phyloP scores from a whole-genome alignment of 1,140 invertebrate genomes.

The Cotesia typhae region DNA sequence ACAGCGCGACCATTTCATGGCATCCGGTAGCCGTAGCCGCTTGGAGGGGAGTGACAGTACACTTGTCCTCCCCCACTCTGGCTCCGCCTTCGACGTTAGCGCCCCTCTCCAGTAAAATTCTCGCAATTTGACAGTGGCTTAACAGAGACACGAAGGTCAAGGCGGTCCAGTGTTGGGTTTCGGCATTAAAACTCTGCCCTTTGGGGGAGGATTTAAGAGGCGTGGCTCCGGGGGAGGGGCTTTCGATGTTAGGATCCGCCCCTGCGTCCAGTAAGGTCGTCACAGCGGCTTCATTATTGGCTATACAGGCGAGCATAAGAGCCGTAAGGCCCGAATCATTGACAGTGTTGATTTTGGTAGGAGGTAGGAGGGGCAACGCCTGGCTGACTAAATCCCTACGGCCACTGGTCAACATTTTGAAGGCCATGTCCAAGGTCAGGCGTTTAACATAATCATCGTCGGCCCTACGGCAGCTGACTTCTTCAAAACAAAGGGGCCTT shows the following conservation, averaged over 20 bases:
- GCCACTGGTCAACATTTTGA: conserved; percentile 80
- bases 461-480: conserved; percentile 61
- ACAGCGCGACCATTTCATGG: conserved; percentile 79
- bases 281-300: conserved; percentile 81
- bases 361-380: conserved; percentile 78
- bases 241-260: conserved; percentile 79
- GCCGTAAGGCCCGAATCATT: conserved; percentile 83
- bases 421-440: conserved; percentile 80
- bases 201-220: conserved; percentile 30
- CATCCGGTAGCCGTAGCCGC: conserved; percentile 84
- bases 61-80: conserved; percentile 80
- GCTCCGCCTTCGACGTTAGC: conserved; percentile 88
- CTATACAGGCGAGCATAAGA: conserved; percentile 82
- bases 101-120: conserved; percentile 78
- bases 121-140: conserved; percentile 68
- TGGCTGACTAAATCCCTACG: conserved; percentile 81
- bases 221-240: conserved; percentile 60
- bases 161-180: conserved; percentile 82
- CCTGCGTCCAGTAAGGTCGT: conserved; percentile 79
- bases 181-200: conserved; percentile 68
- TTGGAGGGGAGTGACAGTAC: conserved; percentile 86
- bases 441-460: conserved; percentile 69
- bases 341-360: conserved; percentile 77
- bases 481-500: conserved; percentile 72
- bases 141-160: conserved; percentile 75